These are phyloP conservation scores for Hedya salicella DNA, from an alignment of 2,888 invertebrate genomes.

Conservation along the genomic window DNA sequence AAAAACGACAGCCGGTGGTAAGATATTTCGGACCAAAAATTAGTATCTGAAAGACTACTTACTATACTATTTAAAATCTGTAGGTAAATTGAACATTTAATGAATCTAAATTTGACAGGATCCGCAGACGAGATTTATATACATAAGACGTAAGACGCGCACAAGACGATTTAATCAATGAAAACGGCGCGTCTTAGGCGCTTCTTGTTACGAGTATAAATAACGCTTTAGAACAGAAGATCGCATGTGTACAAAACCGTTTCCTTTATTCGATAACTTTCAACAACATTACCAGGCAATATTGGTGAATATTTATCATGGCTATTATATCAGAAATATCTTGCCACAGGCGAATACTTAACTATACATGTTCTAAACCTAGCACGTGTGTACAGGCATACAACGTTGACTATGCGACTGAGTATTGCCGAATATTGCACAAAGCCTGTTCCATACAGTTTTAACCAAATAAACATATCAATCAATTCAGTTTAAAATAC, in stretches of 20 bases:
- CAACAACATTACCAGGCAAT: no score
- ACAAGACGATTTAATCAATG: no score
- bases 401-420: slow-evolving; percentile 72
- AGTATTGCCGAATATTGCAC: slow-evolving; percentile 84
- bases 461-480: slow-evolving; percentile 49
- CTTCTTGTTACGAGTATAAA: no score
- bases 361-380: slow-evolving; percentile 67
- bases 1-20: slow-evolving; percentile 24
- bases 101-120: no score
- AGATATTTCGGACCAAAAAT: slow-evolving; percentile 4
- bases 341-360: slow-evolving; percentile 44
- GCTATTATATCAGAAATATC: slow-evolving; percentile 2
- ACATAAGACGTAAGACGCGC: no score
- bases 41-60: neutral
- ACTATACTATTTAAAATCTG: no score
- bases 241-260: no score
- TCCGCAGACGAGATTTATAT: no score
- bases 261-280: no score
- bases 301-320: neutral
- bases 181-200: no score
- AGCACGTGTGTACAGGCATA: slow-evolving; percentile 63
- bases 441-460: slow-evolving; percentile 53
- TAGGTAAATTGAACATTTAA: no score
- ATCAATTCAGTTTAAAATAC: slow-evolving; percentile 51
- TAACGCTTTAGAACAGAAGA: no score